phyloP scores from a whole-genome alignment of 1,140 invertebrate species.

The Drosophila fuyamai region DNA sequence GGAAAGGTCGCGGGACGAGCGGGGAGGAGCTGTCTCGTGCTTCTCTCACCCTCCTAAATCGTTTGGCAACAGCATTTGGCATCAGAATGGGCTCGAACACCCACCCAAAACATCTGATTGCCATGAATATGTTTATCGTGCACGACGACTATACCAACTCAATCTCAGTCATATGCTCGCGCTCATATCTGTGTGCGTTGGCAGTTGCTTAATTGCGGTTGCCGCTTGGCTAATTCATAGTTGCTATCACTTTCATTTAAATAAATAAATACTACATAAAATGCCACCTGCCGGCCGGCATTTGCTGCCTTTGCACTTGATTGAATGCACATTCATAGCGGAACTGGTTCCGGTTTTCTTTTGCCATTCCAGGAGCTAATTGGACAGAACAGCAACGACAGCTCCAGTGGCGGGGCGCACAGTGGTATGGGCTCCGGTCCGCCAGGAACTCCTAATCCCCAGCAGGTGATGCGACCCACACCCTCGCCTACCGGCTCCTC shows the following conservation, averaged over 20 bases:
- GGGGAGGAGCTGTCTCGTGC: slow-evolving; percentile 3
- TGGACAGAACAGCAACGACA: slow-evolving; percentile 93
- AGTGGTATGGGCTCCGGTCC: slow-evolving; percentile 91
- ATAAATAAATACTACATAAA: slow-evolving; percentile 49
- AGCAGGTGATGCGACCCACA: slow-evolving; percentile 91
- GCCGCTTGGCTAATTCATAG: slow-evolving; percentile 51
- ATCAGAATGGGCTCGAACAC: slow-evolving; percentile 6
- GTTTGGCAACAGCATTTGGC: slow-evolving; percentile 11
- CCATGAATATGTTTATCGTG: slow-evolving; percentile 33
- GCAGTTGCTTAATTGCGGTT: slow-evolving; percentile 40
- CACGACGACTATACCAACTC: slow-evolving; percentile 5
- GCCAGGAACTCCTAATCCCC: slow-evolving; percentile 90
- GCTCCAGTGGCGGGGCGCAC: slow-evolving; percentile 87
- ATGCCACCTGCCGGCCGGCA: slow-evolving; percentile 55
- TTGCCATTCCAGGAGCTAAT: slow-evolving; percentile 90
- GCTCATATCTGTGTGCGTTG: slow-evolving; percentile 1
- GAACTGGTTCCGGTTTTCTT: slow-evolving; percentile 35
- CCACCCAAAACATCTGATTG: slow-evolving; percentile 43
- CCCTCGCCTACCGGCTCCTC: slow-evolving; percentile 95
- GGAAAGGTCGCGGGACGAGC: slow-evolving; percentile 32
- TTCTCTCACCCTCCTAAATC: not conserved
- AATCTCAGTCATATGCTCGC: slow-evolving; percentile 29
- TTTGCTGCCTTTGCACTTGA: slow-evolving; percentile 22
- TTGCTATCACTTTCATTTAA: slow-evolving; percentile 63
- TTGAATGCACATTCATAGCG: slow-evolving; percentile 23